Conservation (phyloP, 2,797 vertebrate species). For the Labeo calbasu region DNA sequence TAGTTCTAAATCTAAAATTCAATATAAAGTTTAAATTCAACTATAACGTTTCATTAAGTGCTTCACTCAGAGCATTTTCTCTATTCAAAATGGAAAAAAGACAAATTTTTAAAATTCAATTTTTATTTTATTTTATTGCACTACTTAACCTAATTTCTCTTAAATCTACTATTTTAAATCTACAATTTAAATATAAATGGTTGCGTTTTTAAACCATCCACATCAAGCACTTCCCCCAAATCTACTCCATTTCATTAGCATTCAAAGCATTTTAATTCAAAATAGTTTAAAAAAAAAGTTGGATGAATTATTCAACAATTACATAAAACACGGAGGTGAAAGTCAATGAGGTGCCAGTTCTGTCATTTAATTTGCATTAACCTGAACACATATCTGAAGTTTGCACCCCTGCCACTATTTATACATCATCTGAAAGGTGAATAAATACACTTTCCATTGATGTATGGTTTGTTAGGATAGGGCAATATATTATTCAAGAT, state of each 20-base stretch:
- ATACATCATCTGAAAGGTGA: too few species aligned
- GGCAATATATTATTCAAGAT: too few species aligned
- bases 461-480: too few species aligned
- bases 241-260: background rate
- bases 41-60: background rate
- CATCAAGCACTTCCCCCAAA: background rate
- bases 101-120: background rate
- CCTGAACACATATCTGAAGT: background rate
- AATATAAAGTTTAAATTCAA: background rate
- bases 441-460: too few species aligned
- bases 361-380: background rate
- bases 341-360: background rate
- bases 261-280: background rate
- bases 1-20: background rate
- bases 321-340: background rate
- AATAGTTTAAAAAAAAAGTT: background rate
- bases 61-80: background rate
- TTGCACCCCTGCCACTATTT: background rate
- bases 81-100: background rate
- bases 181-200: background rate
- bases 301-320: background rate
- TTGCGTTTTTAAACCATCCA: background rate
- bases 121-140: background rate
- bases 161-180: background rate
- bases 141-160: background rate